Evolutionary conservation across 1,140 invertebrate species (phyloP).

Genomic region (Drosophila mojavensis): DNA sequence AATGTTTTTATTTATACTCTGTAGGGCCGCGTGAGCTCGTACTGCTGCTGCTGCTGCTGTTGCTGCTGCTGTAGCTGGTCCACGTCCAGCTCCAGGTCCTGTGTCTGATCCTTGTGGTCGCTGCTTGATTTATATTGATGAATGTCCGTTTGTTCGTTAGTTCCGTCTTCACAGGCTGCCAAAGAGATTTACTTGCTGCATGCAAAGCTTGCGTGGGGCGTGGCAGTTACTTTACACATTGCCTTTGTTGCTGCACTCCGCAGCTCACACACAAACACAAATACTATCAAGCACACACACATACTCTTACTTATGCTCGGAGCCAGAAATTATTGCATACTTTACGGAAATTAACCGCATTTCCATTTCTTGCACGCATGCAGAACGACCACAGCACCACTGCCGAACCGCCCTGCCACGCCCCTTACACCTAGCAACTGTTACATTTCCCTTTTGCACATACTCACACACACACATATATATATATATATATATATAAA

Average conservation of each 20-base stretch:
- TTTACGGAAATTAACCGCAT: conserved; percentile 84
- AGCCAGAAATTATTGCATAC: conserved; percentile 83
- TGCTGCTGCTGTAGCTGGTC: not conserved
- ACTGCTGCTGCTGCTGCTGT: too few relatives aligned
- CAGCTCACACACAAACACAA: conserved; percentile 8
- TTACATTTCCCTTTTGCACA: conserved; percentile 45
- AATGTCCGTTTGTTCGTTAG: conserved; percentile 82
- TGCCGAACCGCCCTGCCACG: conserved; percentile 8
- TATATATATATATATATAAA: conserved; percentile 70
- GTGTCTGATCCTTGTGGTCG: conserved; percentile 65
- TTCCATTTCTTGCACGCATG: conserved; percentile 81
- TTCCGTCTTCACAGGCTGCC: conserved; percentile 77
- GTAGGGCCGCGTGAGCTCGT: conserved; percentile 9
- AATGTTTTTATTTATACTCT: conserved; percentile 74
- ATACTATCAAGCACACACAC: conserved; percentile 3
- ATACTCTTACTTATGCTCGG: conserved; percentile 64
- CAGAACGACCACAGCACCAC: conserved; percentile 63
- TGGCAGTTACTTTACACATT: conserved; percentile 70
- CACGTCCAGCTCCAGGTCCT: conserved; percentile 1
- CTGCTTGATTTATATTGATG: conserved; percentile 83
- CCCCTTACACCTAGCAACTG: conserved; percentile 4
- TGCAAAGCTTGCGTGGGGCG: conserved; percentile 23
- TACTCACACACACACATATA: conserved; percentile 72
- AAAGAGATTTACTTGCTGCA: conserved; percentile 74
- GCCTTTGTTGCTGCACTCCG: conserved; percentile 46